Evolutionary conservation across 2,113 vertebrate species (phyloP).

Genomic region (Burhinus bistriatus): DNA sequence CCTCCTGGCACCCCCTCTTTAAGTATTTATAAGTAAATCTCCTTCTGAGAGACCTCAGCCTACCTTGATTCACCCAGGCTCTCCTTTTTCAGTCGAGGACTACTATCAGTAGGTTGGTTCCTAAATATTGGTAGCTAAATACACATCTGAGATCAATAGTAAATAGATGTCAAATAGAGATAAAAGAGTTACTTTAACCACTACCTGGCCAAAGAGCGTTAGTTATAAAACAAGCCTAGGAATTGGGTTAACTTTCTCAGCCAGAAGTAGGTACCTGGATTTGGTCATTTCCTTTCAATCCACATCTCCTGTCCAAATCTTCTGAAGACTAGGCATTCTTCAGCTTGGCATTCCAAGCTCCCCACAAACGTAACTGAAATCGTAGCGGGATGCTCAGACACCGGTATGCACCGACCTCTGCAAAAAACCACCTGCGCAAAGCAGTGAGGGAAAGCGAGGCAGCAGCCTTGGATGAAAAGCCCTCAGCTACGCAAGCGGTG

Average conservation of each 20-base stretch:
- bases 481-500: neutral
- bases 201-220: neutral
- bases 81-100: neutral
- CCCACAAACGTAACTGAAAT: neutral
- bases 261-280: accelerated
- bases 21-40: too few relatives aligned
- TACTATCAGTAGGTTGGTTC: neutral
- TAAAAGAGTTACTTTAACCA: neutral
- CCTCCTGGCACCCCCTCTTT: too few relatives aligned
- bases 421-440: neutral
- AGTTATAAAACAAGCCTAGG: neutral
- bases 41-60: neutral
- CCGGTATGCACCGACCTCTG: accelerated
- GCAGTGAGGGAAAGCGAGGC: neutral
- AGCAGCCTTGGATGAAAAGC: neutral
- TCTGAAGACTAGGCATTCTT: neutral
- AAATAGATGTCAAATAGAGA: neutral
- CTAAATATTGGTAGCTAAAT: neutral
- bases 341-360: neutral
- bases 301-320: neutral
- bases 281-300: neutral
- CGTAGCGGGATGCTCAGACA: neutral
- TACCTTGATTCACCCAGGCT: neutral
- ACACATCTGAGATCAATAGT: neutral
- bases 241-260: neutral